A percentile compares a stretch with the other conserved stretches of the same genome.
Conservation (phyloP, 2,113 vertebrate genomes). For the Forbesichthys agassizii region DNA sequence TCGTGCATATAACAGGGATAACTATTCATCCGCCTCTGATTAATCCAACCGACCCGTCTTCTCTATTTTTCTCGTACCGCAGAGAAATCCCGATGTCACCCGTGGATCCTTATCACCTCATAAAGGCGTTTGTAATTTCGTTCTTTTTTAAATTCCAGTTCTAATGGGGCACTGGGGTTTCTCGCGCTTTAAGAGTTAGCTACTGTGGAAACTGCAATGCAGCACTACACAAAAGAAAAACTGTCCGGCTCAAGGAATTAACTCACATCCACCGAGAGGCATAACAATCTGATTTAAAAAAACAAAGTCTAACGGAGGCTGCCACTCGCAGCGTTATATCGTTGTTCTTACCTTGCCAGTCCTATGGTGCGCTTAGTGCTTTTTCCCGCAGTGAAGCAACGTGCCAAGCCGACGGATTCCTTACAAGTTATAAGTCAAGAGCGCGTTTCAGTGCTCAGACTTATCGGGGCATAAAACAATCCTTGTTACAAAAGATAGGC, state of each 20-base stretch:
- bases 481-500: slow-evolving; percentile 11
- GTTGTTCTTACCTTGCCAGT: slow-evolving; percentile 56
- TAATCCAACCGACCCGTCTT: slow-evolving; percentile 57
- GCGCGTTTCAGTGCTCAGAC: slow-evolving; percentile 46
- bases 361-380: slow-evolving; percentile 35
- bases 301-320: slow-evolving; percentile 44
- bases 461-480: slow-evolving; percentile 17
- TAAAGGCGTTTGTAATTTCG: slow-evolving; percentile 52
- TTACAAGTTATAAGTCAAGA: slow-evolving; percentile 61
- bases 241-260: slow-evolving; percentile 47
- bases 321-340: slow-evolving; percentile 12
- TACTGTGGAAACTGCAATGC: slow-evolving; percentile 83
- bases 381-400: slow-evolving; percentile 72
- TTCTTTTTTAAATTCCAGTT: slow-evolving; percentile 63
- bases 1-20: slow-evolving; percentile 38
- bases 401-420: slow-evolving; percentile 70
- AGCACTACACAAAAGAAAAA: slow-evolving; percentile 65
- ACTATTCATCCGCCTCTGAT: slow-evolving; percentile 47
- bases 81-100: slow-evolving; percentile 37
- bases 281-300: slow-evolving; percentile 21
- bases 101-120: slow-evolving; percentile 38
- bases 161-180: slow-evolving; percentile 68
- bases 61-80: slow-evolving; percentile 18
- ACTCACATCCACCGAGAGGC: slow-evolving; percentile 35
- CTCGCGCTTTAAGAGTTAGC: slow-evolving; percentile 67